Conservation (phyloP, 2,797 vertebrate genomes). For the Enteromius mattozi region DNA sequence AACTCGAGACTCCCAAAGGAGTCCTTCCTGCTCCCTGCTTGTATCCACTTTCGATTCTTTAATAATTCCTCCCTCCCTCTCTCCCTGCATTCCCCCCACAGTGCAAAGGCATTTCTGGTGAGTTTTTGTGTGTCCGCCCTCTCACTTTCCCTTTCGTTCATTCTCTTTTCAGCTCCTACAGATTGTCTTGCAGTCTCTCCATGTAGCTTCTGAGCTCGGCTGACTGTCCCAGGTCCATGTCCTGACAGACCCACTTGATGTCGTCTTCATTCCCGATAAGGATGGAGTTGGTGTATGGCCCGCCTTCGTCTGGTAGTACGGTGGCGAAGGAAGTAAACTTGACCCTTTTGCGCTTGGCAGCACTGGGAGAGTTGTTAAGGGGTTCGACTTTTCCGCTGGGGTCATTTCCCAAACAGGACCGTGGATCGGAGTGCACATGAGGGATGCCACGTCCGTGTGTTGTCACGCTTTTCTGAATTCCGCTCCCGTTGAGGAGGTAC, state of each 20-base stretch:
- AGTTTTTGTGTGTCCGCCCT: slow-evolving; percentile 67
- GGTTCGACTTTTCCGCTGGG: slow-evolving; percentile 78
- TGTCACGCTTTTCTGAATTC: slow-evolving; percentile 69
- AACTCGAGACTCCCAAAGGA: not conserved
- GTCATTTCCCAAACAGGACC: slow-evolving; percentile 85
- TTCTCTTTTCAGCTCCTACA: slow-evolving; percentile 80
- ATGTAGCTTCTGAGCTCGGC: slow-evolving; percentile 94
- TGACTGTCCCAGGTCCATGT: slow-evolving; percentile 92
- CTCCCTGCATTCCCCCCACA: slow-evolving; percentile 73
- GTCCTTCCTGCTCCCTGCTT: slow-evolving; percentile 38
- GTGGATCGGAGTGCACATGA: slow-evolving; percentile 82
- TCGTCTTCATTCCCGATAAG: slow-evolving; percentile 91
- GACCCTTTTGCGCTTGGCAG: slow-evolving; percentile 91
- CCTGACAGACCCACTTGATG: slow-evolving; percentile 98
- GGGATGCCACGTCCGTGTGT: slow-evolving; percentile 85
- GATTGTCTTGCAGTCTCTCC: slow-evolving; percentile 98
- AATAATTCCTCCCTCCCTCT: slow-evolving; percentile 58
- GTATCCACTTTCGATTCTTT: not conserved
- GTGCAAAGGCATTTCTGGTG: slow-evolving; percentile 86
- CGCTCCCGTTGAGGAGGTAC: slow-evolving; percentile 89
- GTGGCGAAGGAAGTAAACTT: slow-evolving; percentile 98
- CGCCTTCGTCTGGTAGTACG: slow-evolving; percentile 90
- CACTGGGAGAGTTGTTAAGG: slow-evolving; percentile 81
- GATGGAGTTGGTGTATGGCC: slow-evolving; percentile 85
- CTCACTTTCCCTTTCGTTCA: slow-evolving; percentile 30